A percentile compares a stretch with the other conserved stretches of the same genome.
Conservation (phyloP, 2,888 invertebrate genomes). For the Seladonia tumulorum region DNA sequence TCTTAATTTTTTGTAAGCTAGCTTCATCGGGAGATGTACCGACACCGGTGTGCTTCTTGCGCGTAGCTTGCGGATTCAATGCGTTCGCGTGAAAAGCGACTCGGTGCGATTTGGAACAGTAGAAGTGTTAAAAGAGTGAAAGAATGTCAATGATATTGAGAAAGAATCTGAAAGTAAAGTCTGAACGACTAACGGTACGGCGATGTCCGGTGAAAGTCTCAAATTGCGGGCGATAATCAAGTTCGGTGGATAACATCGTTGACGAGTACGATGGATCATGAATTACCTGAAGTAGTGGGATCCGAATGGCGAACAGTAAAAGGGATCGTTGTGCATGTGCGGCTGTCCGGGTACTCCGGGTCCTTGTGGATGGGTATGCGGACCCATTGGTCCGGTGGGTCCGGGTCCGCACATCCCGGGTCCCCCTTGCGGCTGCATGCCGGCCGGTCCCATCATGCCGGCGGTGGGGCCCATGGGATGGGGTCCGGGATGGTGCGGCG, state of each 20-base stretch:
- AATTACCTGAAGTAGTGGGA: constrained; percentile 86
- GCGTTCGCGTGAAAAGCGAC: too few relatives aligned
- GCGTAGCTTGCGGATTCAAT: too few relatives aligned
- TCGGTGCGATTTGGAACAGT: too few relatives aligned
- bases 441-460: constrained; percentile 77
- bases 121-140: too few relatives aligned
- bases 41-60: too few relatives aligned
- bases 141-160: too few relatives aligned
- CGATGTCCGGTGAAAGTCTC: not conserved
- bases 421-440: constrained; percentile 82
- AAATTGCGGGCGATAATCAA: not conserved
- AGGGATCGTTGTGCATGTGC: constrained; percentile 86
- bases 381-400: constrained; percentile 81
- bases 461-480: constrained; percentile 81
- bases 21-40: too few relatives aligned
- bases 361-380: constrained; percentile 79
- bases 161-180: not conserved
- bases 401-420: constrained; percentile 82
- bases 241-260: not conserved
- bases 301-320: constrained; percentile 87
- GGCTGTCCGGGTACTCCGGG: constrained; percentile 83
- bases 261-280: not conserved
- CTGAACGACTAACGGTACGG: too few relatives aligned
- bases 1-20: too few relatives aligned
- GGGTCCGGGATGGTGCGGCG: constrained; percentile 82